Percentiles rank a stretch among this genome's conserved stretches.
Evolutionary conservation across 2,888 invertebrate species (phyloP).

Genomic region (Octonoba sinensis): DNA sequence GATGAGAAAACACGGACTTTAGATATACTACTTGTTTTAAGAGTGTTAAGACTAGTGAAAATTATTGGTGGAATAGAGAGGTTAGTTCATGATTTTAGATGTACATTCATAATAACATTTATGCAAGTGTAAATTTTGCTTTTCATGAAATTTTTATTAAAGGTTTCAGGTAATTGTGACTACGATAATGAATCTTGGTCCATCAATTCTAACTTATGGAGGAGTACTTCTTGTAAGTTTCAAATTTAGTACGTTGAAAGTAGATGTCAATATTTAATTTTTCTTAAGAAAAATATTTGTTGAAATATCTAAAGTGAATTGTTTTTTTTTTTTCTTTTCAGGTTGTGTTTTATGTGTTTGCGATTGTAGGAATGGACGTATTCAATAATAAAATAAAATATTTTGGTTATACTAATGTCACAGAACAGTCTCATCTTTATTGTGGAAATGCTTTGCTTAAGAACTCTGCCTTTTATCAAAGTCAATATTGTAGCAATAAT

Average conservation of each 20-base stretch:
- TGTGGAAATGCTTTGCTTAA: conserved; percentile 68
- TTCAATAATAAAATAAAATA: conserved; percentile 70
- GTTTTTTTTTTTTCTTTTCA: conserved; percentile 62
- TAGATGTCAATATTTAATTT: conserved; percentile 70
- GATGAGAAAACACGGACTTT: conserved; percentile 69
- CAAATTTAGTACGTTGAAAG: conserved; percentile 68
- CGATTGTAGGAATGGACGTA: conserved; percentile 73
- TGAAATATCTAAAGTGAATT: neutral
- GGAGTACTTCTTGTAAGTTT: conserved; percentile 72
- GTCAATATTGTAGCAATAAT: conserved; percentile 73
- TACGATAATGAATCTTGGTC: conserved; percentile 72
- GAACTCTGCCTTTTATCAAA: conserved; percentile 70
- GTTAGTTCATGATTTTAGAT: conserved; percentile 63
- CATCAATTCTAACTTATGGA: conserved; percentile 73
- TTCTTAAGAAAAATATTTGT: neutral
- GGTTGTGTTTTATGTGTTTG: conserved; percentile 73
- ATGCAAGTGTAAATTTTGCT: neutral
- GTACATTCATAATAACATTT: neutral
- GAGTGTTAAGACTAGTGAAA: conserved; percentile 72
- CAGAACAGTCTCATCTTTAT: conserved; percentile 48
- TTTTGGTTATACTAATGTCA: conserved; percentile 68
- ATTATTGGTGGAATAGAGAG: conserved; percentile 72
- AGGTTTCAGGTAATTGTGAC: conserved; percentile 72
- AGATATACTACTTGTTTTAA: conserved; percentile 72
- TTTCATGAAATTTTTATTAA: neutral